Evolutionary conservation across 2,113 vertebrate species (phyloP).

Genomic region (Alexandromys fortis): DNA sequence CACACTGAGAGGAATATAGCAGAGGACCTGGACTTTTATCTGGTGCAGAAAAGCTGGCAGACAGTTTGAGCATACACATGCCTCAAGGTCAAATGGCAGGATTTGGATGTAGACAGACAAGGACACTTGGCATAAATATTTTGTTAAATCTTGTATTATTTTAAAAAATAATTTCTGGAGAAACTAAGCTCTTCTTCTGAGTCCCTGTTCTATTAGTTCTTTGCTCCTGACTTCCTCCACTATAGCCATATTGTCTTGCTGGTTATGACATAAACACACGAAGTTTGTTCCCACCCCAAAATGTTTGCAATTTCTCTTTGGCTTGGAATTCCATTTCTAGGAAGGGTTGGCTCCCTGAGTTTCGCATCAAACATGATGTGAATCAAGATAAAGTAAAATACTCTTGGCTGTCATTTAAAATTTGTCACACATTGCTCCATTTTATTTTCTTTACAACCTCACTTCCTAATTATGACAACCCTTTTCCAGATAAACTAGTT

Average conservation of each 20-base stretch:
- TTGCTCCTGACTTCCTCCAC: neutral
- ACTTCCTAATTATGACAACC: neutral
- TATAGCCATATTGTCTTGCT: neutral
- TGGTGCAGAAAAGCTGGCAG: neutral
- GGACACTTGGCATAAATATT: neutral
- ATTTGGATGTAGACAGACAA: neutral
- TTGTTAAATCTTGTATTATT: neutral
- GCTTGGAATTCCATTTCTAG: neutral
- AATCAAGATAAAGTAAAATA: neutral
- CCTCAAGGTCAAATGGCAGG: neutral
- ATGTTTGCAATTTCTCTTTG: neutral
- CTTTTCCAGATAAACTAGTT: conserved; percentile 30
- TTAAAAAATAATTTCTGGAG: neutral
- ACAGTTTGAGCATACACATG: neutral
- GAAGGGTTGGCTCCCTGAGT: neutral
- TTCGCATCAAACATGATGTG: neutral
- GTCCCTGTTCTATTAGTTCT: neutral
- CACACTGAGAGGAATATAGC: neutral
- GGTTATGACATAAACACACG: neutral
- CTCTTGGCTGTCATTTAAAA: conserved; percentile 25
- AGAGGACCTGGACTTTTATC: neutral
- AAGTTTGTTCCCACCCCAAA: neutral
- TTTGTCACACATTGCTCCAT: neutral
- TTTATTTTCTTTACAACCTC: conserved; percentile 24
- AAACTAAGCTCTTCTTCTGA: neutral